Conservation (phyloP, 2,113 vertebrate species). For the Excalfactoria chinensis region DNA sequence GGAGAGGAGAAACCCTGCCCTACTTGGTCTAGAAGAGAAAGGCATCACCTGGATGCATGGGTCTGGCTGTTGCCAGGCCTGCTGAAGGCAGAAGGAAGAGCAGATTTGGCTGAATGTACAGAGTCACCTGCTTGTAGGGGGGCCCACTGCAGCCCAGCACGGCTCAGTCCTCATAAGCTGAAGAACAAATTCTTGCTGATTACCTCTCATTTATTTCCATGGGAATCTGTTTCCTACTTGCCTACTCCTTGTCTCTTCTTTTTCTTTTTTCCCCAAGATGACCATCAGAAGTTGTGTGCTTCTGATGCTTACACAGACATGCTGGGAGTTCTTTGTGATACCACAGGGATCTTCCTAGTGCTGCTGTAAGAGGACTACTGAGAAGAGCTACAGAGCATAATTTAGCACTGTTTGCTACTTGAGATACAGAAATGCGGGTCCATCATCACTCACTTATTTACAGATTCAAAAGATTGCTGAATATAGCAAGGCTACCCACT, state of each 20-base stretch:
- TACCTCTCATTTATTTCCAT: not conserved
- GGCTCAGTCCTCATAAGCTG: not conserved
- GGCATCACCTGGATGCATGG: not conserved
- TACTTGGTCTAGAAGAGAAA: rapidly evolving
- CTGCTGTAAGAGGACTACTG: not conserved
- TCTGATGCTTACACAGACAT: not conserved
- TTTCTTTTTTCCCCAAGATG: not conserved
- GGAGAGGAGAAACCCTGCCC: not conserved
- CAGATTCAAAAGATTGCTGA: not conserved
- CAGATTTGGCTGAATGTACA: not conserved
- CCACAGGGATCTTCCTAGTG: not conserved
- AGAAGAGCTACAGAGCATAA: not conserved
- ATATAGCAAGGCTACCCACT: not conserved
- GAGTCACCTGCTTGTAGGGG: not conserved
- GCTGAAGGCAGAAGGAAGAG: not conserved
- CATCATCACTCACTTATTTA: not conserved
- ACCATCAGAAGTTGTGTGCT: not conserved
- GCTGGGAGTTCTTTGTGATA: not conserved
- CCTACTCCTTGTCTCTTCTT: not conserved
- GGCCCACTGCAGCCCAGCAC: not conserved
- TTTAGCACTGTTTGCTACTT: not conserved
- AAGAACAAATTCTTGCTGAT: not conserved
- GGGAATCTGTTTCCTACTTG: not conserved
- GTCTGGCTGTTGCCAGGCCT: not conserved
- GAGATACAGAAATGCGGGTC: not conserved